Conservation (phyloP, 2,888 invertebrate species). For the Scaptomyza tumidula region DNA sequence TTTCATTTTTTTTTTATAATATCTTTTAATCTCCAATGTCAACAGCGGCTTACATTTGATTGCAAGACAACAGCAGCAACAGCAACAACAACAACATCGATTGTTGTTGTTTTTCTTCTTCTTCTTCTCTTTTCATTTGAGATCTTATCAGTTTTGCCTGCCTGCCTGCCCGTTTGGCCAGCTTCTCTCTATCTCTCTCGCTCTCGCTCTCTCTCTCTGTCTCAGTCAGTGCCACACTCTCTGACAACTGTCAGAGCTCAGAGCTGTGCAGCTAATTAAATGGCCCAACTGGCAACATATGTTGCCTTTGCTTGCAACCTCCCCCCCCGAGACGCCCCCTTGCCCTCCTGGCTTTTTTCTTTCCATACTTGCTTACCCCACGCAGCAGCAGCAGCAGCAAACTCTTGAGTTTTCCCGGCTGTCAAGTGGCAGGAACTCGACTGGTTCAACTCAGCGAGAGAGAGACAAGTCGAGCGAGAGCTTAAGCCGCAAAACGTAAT, state of each 20-base stretch:
- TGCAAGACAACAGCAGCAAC: constrained; percentile 71
- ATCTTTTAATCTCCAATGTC: constrained; percentile 82
- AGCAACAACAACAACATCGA: constrained; percentile 39
- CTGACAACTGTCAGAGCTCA: constrained; percentile 69
- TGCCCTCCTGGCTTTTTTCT: background rate
- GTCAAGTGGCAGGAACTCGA: constrained; percentile 30
- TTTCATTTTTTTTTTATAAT: constrained; percentile 57
- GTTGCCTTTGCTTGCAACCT: constrained; percentile 47
- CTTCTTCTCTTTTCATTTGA: constrained; percentile 27
- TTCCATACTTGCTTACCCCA: constrained; percentile 52
- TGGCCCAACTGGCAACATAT: constrained; percentile 78
- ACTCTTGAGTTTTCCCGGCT: constrained; percentile 45
- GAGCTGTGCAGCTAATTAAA: constrained; percentile 74
- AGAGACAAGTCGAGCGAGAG: constrained; percentile 40
- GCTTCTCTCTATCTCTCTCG: constrained; percentile 12
- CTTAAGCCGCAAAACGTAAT: constrained; percentile 52
- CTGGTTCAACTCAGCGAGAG: constrained; percentile 23
- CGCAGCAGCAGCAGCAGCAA: constrained; percentile 44
- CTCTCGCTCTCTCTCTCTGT: constrained; percentile 9
- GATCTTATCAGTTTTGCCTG: constrained; percentile 70
- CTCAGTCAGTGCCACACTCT: constrained; percentile 56
- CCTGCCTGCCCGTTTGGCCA: constrained; percentile 23
- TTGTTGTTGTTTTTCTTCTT: constrained; percentile 45
- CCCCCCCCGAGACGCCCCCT: constrained; percentile 3
- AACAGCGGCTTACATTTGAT: constrained; percentile 82